Conservation (phyloP, 2,797 vertebrate species). For the Podarcis lilfordi region DNA sequence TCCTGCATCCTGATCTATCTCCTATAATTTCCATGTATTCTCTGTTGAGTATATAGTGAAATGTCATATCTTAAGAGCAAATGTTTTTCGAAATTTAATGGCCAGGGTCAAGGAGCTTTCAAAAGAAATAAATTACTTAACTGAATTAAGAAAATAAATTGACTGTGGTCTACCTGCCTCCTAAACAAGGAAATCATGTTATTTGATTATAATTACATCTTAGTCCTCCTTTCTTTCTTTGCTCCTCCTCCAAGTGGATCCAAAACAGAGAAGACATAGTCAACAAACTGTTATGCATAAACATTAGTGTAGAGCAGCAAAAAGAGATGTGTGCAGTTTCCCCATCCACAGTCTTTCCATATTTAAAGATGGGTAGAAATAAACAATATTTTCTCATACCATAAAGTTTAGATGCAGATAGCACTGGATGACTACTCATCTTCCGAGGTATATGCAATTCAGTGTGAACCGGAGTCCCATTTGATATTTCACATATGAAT, state of each 20-base stretch:
- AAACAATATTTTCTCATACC: not conserved
- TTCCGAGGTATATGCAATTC: not conserved
- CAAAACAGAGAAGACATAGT: not conserved
- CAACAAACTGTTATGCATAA: not conserved
- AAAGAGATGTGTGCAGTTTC: not conserved
- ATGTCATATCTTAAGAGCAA: conserved; percentile 30
- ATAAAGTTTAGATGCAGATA: not conserved
- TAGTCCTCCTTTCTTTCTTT: not conserved
- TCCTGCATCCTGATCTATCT: not conserved
- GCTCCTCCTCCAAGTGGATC: not conserved
- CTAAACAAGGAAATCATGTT: conserved; percentile 21
- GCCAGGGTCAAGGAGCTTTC: conserved; percentile 15
- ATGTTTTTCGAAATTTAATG: conserved; percentile 7
- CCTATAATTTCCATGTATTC: conserved; percentile 37
- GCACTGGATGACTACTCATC: not conserved
- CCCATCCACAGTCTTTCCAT: not conserved
- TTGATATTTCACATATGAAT: not conserved
- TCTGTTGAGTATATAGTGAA: conserved; percentile 25
- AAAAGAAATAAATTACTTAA: conserved; percentile 33
- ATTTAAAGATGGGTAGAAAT: not conserved
- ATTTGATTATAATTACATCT: conserved; percentile 28
- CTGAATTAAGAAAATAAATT: conserved; percentile 38
- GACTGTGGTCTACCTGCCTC: conserved; percentile 3
- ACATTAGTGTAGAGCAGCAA: not conserved
- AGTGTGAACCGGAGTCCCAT: not conserved